Evolutionary conservation across 2,113 vertebrate genomes (phyloP), one percentile per base, ranked within the genome.

Genomic region (Passer montanus): DNA sequence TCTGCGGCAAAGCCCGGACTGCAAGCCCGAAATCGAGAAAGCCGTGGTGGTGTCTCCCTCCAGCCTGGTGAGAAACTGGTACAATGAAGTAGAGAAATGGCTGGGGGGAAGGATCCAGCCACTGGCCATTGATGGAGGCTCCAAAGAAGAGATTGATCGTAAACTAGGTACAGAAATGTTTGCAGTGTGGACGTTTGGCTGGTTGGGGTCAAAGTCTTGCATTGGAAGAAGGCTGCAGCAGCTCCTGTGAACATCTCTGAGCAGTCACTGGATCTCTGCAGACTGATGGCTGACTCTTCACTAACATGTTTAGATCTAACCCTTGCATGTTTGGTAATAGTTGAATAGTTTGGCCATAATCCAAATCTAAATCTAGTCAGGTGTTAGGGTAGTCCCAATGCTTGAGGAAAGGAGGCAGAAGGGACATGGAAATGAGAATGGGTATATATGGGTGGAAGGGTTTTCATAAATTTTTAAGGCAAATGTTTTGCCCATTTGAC

Each of bases 21-120:
- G 97, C 84, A 99, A 98, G 83, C 99, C 99, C 2, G 99, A 99
- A 96, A 99, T 99, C 1, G 98, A 99, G 93, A 99, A 99, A 93
- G 99, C 97, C 6, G 95, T 99, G 35, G 99, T 99, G 91, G 99
- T 99, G 47, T 99, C 99, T 12, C 99, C 99, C 12, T 99, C 99
- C 91, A 99, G 99, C 94, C 97, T 99, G 90, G 99, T 99, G 84
- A 98, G 98, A 81, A 99, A 99, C 98, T 99, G 99, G 99, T 99
- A 98, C 95, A 99, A 99, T 20, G 99, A 99, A 97, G 99, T 99
- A 35, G 98, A 97, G 50, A 99, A 99, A 90, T 99, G 99, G 99
- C 98, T 99, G 39, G 99, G 98, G 70, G 98, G 98, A 86, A 98
- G 99, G 26, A 97, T 99, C 60, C 98, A 99, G 28, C 98, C 99